phyloP scores from a whole-genome alignment of 2,113 vertebrate genomes.

The Xenus cinereus region DNA sequence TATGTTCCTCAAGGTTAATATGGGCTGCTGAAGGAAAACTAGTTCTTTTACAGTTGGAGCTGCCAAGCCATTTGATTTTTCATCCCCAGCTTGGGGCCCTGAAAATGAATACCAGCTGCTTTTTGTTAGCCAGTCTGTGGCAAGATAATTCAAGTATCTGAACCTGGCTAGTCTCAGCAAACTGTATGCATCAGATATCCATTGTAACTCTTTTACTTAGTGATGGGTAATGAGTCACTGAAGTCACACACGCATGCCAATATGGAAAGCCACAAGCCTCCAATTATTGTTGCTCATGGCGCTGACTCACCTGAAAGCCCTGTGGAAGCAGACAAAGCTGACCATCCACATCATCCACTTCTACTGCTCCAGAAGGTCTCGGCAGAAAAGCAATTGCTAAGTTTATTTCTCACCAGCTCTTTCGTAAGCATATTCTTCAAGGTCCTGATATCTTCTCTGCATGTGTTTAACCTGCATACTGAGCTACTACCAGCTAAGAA shows the following conservation, averaged over 20 bases:
- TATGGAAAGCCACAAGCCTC: constrained; percentile 19
- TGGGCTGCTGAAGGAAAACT: not conserved
- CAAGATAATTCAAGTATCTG: not conserved
- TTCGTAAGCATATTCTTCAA: not conserved
- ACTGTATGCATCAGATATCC: not conserved
- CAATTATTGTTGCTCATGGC: not conserved
- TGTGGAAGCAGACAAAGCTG: not conserved
- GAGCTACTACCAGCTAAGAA: not conserved
- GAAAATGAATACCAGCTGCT: not conserved
- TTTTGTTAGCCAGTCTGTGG: not conserved
- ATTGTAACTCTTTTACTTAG: not conserved
- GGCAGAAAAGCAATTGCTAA: not conserved
- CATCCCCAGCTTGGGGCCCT: not conserved
- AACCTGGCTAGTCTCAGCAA: not conserved
- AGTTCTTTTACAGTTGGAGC: not conserved
- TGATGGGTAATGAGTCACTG: not conserved
- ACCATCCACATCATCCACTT: not conserved
- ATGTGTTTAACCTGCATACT: not conserved
- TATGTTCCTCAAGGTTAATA: not conserved
- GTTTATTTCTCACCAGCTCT: not conserved
- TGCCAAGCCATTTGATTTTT: not conserved
- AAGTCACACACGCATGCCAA: not conserved
- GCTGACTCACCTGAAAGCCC: constrained; percentile 39
- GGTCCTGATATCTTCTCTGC: not conserved
- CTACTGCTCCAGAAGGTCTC: not conserved